Conservation (phyloP, 2,888 invertebrate species). For the Dascillus cervinus region DNA sequence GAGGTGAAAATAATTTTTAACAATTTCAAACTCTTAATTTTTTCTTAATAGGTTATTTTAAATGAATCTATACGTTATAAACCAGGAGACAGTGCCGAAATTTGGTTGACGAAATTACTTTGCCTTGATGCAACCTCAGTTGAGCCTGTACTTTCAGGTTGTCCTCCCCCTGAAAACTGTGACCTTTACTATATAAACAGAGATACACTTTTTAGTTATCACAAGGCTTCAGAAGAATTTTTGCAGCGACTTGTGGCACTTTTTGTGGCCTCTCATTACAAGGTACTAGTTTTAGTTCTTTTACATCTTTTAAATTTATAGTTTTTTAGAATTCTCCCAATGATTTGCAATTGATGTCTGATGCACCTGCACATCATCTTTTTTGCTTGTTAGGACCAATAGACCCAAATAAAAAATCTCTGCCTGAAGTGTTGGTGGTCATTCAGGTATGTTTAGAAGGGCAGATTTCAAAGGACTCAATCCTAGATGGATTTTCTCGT, state of each 20-base stretch:
- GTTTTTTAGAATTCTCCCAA: constrained; percentile 83
- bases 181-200: constrained; percentile 81
- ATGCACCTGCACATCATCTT: constrained; percentile 96
- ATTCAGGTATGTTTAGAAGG: constrained; percentile 78
- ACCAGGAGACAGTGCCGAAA: constrained; percentile 77
- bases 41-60: constrained; percentile 61
- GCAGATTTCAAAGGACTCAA: constrained; percentile 61
- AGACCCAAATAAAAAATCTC: constrained; percentile 55
- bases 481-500: constrained; percentile 70
- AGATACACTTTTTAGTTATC: constrained; percentile 95
- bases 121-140: constrained; percentile 81
- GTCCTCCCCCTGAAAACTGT: constrained; percentile 84
- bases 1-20: constrained; percentile 40
- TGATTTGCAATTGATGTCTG: constrained; percentile 96
- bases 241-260: constrained; percentile 86
- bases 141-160: constrained; percentile 62
- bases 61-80: constrained; percentile 95
- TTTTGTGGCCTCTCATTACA: constrained; percentile 97
- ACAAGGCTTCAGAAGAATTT: constrained; percentile 87
- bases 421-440: constrained; percentile 93
- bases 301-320: neutral
- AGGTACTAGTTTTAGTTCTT: constrained; percentile 49
- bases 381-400: constrained; percentile 91
- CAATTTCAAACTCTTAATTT: constrained; percentile 1
- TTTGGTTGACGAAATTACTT: constrained; percentile 83